Conservation (phyloP, 2,113 vertebrate species). For the cattle (Bos taurus) region DNA sequence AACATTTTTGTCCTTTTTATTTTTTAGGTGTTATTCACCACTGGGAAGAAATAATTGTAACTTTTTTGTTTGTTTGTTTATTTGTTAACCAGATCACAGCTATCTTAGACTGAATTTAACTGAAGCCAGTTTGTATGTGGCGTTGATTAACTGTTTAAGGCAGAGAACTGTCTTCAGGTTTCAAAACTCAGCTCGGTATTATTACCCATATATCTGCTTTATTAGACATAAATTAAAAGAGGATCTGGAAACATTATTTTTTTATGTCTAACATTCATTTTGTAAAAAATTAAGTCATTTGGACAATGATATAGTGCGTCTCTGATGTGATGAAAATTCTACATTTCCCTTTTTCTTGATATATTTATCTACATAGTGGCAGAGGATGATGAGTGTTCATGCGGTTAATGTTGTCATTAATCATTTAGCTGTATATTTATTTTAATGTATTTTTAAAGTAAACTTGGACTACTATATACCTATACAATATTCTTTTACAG, state of each 20-base stretch:
- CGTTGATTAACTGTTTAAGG: slow-evolving; percentile 57
- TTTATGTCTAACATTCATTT: slow-evolving; percentile 45
- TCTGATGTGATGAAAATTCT: slow-evolving; percentile 38
- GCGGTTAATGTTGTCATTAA: slow-evolving; percentile 6
- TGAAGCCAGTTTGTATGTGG: not conserved
- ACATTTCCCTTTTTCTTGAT: not conserved
- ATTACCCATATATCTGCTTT: slow-evolving; percentile 37
- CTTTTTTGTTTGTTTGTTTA: not conserved
- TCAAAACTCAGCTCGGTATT: slow-evolving; percentile 11
- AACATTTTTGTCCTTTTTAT: not conserved
- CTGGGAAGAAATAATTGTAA: not conserved
- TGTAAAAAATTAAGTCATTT: slow-evolving; percentile 38
- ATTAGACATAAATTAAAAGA: slow-evolving; percentile 53
- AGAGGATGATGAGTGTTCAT: not conserved
- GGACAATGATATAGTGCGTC: slow-evolving; percentile 6
- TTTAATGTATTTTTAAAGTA: slow-evolving; percentile 25
- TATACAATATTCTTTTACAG: not conserved
- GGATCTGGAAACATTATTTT: slow-evolving; percentile 26
- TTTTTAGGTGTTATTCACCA: not conserved
- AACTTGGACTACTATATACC: not conserved
- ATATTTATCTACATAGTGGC: not conserved
- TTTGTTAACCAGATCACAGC: slow-evolving; percentile 26
- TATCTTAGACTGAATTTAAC: slow-evolving; percentile 54
- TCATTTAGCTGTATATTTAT: not conserved
- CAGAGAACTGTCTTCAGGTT: slow-evolving; percentile 43